Evolutionary conservation across 2,888 invertebrate species (phyloP), one percentile per base, ranked within the genome.

Genomic region (Muscina levida): DNA sequence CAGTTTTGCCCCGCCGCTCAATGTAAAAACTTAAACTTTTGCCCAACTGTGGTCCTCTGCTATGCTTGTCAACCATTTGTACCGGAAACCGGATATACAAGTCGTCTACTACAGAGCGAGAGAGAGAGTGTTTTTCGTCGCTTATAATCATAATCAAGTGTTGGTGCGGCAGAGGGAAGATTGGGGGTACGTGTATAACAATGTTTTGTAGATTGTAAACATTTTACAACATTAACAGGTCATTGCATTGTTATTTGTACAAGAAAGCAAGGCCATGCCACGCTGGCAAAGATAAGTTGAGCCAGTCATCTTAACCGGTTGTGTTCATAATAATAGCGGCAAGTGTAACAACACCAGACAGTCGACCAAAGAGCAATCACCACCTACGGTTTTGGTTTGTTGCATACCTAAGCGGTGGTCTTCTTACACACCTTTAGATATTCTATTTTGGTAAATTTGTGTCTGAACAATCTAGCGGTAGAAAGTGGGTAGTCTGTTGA

Each of bases 171-270:
- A n/a, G n/a, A n/a, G n/a, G n/a, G n/a, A n/a, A n/a, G n/a, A n/a
- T n/a, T n/a, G n/a, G n/a, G n/a, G n/a, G n/a, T n/a, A n/a, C n/a
- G 72, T 71, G 74, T 79, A 82, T 37, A 79, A 82, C 68, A 80
- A 82, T 82, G 82, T 83, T 84, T 84, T 83, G 84, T 84, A 84
- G 87, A 79, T 86, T 84, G 84, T 68, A 59, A 80, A 82, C 79
- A 83, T 83, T 83, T 82, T 82, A 24, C 83, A 79, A 85, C 85
- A 87, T 86, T 87, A 87, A 86, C 87, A 87, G 87, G 85, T 85
- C 84, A 85, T 87, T 87, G 83, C 82, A 83, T 57, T 72, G 62
- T 11, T 65, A 77, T 65, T 83, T 83, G 85, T 82, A 79, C 68
- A 73, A 44, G 44, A 65, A 72, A 62, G 65, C 39, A 15, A 46